A percentile compares a stretch with the other conserved stretches of the same genome.
These are phyloP conservation scores for Rhinolophus sinicus DNA, from an alignment of 2,113 vertebrate genomes.

Conservation along the genomic window DNA sequence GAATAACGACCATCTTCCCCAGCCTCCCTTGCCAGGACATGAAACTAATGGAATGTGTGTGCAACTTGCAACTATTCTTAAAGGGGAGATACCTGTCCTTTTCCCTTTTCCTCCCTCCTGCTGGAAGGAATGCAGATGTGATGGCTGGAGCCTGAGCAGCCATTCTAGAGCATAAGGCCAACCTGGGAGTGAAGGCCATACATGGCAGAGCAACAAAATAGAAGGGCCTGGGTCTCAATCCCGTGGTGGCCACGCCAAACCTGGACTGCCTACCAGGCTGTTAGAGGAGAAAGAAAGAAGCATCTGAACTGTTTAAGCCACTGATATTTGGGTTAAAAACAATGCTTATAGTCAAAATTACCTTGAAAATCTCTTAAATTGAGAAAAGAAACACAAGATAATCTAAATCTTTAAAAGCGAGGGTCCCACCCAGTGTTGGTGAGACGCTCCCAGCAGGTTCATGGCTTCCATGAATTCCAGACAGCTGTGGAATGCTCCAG, in stretches of 20 bases:
- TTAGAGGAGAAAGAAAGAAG: background rate
- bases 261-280: background rate
- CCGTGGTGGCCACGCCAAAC: background rate
- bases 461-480: background rate
- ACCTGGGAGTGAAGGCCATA: background rate
- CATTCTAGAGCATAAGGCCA: background rate
- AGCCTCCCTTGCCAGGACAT: too few species aligned
- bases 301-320: background rate
- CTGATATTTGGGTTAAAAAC: background rate
- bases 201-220: background rate
- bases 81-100: background rate
- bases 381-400: background rate
- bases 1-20: background rate
- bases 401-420: background rate
- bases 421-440: background rate
- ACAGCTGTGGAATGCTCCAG: rapidly evolving
- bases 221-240: background rate
- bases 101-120: background rate
- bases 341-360: background rate
- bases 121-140: background rate
- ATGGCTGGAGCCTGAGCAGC: background rate
- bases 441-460: background rate
- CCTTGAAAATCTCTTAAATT: background rate
- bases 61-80: background rate
- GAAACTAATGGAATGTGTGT: background rate